Evolutionary conservation across 1,140 invertebrate species (phyloP).

Genomic region (Micrasema longulum): DNA sequence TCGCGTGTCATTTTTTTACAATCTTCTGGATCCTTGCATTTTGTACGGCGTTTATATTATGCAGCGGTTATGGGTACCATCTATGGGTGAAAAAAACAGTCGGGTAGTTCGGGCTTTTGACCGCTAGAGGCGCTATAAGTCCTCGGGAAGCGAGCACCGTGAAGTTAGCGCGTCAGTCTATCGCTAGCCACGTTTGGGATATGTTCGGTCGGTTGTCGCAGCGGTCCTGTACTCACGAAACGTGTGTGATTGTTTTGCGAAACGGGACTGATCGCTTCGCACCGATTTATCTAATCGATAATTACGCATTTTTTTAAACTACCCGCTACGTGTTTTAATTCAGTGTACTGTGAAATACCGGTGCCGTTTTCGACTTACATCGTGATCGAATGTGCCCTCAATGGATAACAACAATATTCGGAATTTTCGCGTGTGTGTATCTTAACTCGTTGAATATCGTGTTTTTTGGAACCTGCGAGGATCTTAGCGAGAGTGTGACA

Average conservation of each 20-base stretch:
- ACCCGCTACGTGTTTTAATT: conserved; percentile 28
- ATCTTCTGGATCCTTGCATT: background rate
- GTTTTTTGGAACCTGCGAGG: conserved; percentile 35
- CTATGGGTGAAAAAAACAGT: conserved; percentile 40
- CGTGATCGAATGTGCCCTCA: conserved; percentile 38
- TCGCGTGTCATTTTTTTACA: background rate
- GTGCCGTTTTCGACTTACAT: conserved; percentile 28
- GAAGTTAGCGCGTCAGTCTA: conserved; percentile 43
- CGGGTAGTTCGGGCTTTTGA: background rate
- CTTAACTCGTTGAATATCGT: conserved; percentile 39
- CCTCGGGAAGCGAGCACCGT: conserved; percentile 33
- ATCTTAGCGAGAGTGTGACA: conserved; percentile 33
- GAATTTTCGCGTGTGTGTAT: conserved; percentile 43
- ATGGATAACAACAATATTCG: conserved; percentile 46
- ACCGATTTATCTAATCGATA: conserved; percentile 42
- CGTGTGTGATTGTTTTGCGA: conserved; percentile 45
- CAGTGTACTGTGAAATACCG: conserved; percentile 44
- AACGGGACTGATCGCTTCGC: conserved; percentile 42
- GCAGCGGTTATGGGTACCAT: conserved; percentile 19
- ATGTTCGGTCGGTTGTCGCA: conserved; percentile 27
- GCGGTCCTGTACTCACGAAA: conserved; percentile 39
- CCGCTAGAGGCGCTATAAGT: conserved; percentile 33
- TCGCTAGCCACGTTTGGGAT: conserved; percentile 31
- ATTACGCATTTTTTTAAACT: conserved; percentile 42
- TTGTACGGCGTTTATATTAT: background rate